Base-by-base conservation (phyloP, 2,797 vertebrate species). In the Kryptopterus vitreolus region DNA sequence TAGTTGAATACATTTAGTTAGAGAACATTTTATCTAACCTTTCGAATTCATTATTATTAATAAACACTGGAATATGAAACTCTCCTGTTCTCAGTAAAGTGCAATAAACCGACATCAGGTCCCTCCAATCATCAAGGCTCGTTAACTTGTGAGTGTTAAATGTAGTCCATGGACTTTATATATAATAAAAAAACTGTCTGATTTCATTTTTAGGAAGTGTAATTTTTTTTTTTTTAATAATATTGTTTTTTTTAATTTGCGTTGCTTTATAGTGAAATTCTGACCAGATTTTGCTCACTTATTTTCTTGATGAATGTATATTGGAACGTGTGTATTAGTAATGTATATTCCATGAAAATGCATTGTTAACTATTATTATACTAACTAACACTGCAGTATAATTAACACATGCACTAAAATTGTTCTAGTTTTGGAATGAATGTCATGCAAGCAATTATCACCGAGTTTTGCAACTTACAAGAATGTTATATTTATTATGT, bases 1-100 rank as follows among this genome's bases (percentile, higher is more conserved):
- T 29, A 71, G 68, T 33, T 71, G 52, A 29, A 53, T 53, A 33
- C 10, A 33, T 71, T 71, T 33, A 71, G 68, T 22, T 71, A 53
- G 48, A 71, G 48, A 53, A 24, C 35, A 43, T 59, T 59, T 58
- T 26, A 24, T 38, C 50, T 18, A 73, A 73, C 33, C 22, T 73
- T 15, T 57, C 38, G 10, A 43, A 43, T 73, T 57, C 33, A 43
- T 38, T 73, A 58, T 38, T 58, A 58, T 73, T 58, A 57, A 38
- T 57, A 73, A 73, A 58, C 53, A 38, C 2, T 43, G 33, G n/a
- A 18, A 2, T n/a, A 16, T 58, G 57, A 43, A 43, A 38, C 33
- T 38, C 53, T 43, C 53, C 53, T 59, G 35, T 58, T 58, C 53
- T 57, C 11, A 33, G 3, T 55, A 55, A 35, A 31, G 48, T 35